Conservation (phyloP, 2,888 invertebrate species). For the Heliconius ethilla region DNA sequence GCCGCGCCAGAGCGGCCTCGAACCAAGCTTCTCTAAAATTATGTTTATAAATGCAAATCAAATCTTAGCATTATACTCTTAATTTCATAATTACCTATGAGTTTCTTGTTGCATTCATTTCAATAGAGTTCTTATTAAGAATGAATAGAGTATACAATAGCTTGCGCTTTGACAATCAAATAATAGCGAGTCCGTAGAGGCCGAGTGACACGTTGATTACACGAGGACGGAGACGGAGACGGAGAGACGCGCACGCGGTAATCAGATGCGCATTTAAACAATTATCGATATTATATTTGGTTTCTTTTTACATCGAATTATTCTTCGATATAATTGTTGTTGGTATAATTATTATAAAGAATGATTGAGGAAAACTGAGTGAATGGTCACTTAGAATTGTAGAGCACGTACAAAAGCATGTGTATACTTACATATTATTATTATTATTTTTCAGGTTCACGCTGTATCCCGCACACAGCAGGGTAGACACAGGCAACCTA, state of each 20-base stretch:
- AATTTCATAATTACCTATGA: constrained; percentile 6
- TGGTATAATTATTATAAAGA: neutral
- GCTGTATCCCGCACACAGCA: too few relatives aligned
- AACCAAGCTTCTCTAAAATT: neutral
- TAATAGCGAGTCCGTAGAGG: constrained; percentile 29
- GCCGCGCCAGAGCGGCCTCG: neutral
- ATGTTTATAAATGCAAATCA: neutral
- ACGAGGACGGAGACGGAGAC: constrained; percentile 28
- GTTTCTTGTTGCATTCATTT: neutral
- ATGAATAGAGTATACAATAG: neutral
- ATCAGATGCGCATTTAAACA: constrained; percentile 31
- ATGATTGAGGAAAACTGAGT: neutral
- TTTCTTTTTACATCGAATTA: constrained; percentile 1
- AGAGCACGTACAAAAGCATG: too few relatives aligned
- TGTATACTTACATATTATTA: too few relatives aligned
- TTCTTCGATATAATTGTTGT: constrained; percentile 7
- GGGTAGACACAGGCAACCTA: too few relatives aligned
- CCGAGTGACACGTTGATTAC: constrained; percentile 41
- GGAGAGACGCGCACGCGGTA: constrained; percentile 18
- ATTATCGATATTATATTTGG: constrained; percentile 27
- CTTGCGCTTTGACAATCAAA: constrained; percentile 16
- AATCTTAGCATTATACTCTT: constrained; percentile 15
- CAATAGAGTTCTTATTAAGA: neutral
- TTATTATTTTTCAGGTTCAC: neutral
- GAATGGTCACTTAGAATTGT: neutral